Evolutionary conservation across 2,888 invertebrate genomes (phyloP), one percentile per base, ranked within the genome.

Genomic region (Ennomos erosarius): DNA sequence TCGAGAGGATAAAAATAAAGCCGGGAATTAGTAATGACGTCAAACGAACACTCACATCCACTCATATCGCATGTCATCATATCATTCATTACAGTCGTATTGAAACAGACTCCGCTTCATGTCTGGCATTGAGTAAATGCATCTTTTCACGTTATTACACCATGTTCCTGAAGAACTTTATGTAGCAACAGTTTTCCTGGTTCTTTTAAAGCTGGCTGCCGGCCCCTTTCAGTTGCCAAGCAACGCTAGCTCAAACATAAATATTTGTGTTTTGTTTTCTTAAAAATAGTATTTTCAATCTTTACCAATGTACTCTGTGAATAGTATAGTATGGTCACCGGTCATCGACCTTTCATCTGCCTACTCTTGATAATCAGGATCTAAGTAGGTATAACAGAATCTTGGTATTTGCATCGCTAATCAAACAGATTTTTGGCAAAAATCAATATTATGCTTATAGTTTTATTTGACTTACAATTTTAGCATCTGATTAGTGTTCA

Each of bases 211-310:
- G 9, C 33, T 35, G 9, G 10, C 43, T 38, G 26, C 13, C 58
- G 59, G 67, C 70, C 68, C 55, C 55, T 59, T 54, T 49, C 43
- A 50, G 78, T 80, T 72, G 68, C 80, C 51, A 63, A 56, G 79
- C 73, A 76, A 76, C 79, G 62, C 49, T 44, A 52, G 60, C 58
- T 26, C 70, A 77, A 81, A 81, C 74, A 77, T 74, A 79, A 78
- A 81, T 75, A 79, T 76, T 75, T 73, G 61, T 44, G 60, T 11
- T 34, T 67, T 73, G 26, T 26, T 73, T 70, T 69, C 69, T 62
- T 58, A 53, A 68, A 70, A 61, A 57, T 65, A 74, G n/a, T n/a
- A n/a, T n/a, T n/a, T n/a, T n/a, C n/a, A n/a, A n/a, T n/a, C n/a
- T n/a, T n/a, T n/a, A n/a, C n/a, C n/a, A n/a, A n/a, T n/a, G n/a